Evolutionary conservation across 2,888 invertebrate species (phyloP), one percentile per base, ranked within the genome.

Genomic region (Beris chalybata): DNA sequence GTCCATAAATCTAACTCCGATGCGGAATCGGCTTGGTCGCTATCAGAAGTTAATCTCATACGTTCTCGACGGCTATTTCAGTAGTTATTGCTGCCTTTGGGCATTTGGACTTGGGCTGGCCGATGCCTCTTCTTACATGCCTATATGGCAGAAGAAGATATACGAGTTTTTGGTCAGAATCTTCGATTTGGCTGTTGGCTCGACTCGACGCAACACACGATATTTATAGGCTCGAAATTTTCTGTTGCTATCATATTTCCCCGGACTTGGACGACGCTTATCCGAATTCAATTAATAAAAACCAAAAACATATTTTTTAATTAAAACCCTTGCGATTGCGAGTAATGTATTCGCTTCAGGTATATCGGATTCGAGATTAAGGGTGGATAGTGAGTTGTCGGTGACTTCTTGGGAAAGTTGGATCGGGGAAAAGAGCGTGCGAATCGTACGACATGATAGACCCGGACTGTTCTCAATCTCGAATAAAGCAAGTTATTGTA

Each of bases 1-100:
- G 61, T 32, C 61, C 61, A 50, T 50, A 61, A 61, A 61, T 59
- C 58, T 59, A 59, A 29, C 58, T 45, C 47, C 31, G 58, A 59
- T 59, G 58, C 58, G 5, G 58, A 59, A 50, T 61, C 61, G 32
- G 38, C 38, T 50, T 61, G 52, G 50, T 32, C 61, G 22, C 61
- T 61, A 52, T 61, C 61, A 52, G 52, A 22, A 52, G 38, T 52
- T 61, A 61, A 52, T 61, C 50, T 61, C 61, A 38, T 13, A 50
- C 50, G 61, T 50, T 61, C 38, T 38, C 32, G 29, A 12, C 29
- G 52, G 52, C 52, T 11, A 15, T 29, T 22, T 13, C 48, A 15
- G 48, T 48, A 15, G 48, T 38, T 38, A 48, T 11, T 9, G 52
- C 29, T 22, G 22, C 13, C 22, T 52, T 29, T 31, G 31, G 54